Evolutionary conservation across 2,797 vertebrate genomes (phyloP), one percentile per base, ranked within the genome.

Genomic region (Smutsia temminckii): DNA sequence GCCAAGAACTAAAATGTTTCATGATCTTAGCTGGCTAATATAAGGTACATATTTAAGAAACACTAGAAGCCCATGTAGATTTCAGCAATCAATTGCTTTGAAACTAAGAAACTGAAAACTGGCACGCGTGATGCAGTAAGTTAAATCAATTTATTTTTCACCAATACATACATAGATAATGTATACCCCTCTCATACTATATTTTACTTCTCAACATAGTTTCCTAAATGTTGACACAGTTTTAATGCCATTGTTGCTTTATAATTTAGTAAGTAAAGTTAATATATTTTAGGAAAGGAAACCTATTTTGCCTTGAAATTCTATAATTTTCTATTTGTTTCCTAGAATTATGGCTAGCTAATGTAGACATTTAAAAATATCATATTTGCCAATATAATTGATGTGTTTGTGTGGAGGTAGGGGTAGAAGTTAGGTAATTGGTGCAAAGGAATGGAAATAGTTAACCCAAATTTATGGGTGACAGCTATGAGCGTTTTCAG

Each of bases 21-120:
- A 17, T 74, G 40, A 46, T 79, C 46, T 74, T 92, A 61, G 89
- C 46, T 84, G 42, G 8, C 49, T 40, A 42, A 32, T 71, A 5
- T 42, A 81, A 93, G 40, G 25, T 42, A 17, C 6, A n/a, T 49
- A 83, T 93, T 93, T 93, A 90, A 79, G 40, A 94, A 89, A 79
- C 72, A 49, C 20, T 64, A 23, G 17, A 64, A 74, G 8, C 85
- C 61, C 71, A 37, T 72, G 12, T 93, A 71, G 64, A 59, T 80
- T 87, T 95, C 51, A 81, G 27, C 32, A 55, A 64, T 79, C 20
- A 72, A 2, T 83, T 85, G 37, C 32, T 93, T 89, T 88, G 91
- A 95, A 42, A 89, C 13, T 78, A 89, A 89, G 23, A 77, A 88
- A 69, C 21, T 32, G 25, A 84, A 34, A 86, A 49, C 21, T 32